Conservation (phyloP, 2,113 vertebrate species). For the Myodes glareolus region DNA sequence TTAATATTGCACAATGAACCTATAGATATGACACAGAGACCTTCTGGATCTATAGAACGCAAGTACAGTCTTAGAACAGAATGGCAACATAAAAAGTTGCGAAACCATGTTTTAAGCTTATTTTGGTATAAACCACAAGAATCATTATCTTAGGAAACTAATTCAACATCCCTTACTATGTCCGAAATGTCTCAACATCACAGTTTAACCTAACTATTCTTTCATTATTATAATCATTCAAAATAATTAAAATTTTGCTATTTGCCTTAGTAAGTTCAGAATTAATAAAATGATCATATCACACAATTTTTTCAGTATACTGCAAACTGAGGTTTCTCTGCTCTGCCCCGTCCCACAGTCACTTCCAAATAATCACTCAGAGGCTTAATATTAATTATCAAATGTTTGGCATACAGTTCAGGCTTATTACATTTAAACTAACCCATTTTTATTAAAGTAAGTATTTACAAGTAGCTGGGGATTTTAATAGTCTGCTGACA, state of each 20-base stretch:
- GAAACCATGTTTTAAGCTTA: background rate
- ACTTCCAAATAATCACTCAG: no score
- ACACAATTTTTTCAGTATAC: background rate
- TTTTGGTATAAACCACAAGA: background rate
- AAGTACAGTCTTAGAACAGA: background rate
- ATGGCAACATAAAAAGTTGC: background rate
- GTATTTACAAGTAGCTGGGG: no score
- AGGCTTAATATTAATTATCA: no score
- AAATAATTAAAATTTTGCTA: background rate
- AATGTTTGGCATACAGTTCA: no score
- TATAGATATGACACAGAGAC: background rate
- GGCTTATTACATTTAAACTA: no score
- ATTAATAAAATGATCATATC: background rate
- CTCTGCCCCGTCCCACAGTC: no score
- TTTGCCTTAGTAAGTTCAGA: background rate
- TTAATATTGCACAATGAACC: background rate
- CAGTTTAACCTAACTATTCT: background rate
- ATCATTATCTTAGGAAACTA: background rate
- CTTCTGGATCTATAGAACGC: background rate
- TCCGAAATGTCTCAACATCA: background rate
- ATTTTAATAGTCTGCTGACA: no score
- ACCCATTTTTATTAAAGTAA: no score
- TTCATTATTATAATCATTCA: background rate
- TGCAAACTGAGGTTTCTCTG: no score
- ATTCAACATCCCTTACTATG: background rate